Evolutionary conservation across 2,797 vertebrate species (phyloP).

Genomic region (Heterohyrax brucei): DNA sequence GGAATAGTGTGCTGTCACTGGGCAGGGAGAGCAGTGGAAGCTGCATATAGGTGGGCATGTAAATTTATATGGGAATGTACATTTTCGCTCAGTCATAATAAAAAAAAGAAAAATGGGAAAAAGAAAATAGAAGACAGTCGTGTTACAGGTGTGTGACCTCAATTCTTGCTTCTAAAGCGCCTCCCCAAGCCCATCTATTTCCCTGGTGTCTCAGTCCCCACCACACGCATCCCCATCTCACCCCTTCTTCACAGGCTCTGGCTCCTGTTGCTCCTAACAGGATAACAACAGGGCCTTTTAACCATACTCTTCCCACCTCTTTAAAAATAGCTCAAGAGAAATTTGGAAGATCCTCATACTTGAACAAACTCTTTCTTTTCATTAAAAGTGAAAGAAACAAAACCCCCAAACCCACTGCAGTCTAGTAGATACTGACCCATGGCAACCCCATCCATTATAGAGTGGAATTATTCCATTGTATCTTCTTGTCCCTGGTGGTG

Average conservation of each 20-base stretch:
- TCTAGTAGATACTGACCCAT: neutral
- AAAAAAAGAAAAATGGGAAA: too few species aligned
- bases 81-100: too few species aligned
- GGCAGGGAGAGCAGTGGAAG: too few species aligned
- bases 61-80: too few species aligned
- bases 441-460: neutral
- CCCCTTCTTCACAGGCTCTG: neutral
- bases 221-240: neutral
- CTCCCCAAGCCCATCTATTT: neutral
- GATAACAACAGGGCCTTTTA: neutral
- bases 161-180: constrained; percentile 18
- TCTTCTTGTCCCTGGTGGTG: neutral
- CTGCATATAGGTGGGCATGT: too few species aligned
- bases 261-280: neutral
- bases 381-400: neutral
- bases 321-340: constrained; percentile 15
- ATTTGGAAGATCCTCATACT: neutral
- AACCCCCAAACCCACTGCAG: neutral
- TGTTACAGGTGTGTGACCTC: neutral
- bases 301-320: neutral
- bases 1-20: too few species aligned
- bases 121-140: constrained; percentile 7
- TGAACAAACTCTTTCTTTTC: neutral
- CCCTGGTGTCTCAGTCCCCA: neutral
- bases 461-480: neutral